Evolutionary conservation across 2,888 invertebrate genomes (phyloP).

Genomic region (Pantelozetes paolii): DNA sequence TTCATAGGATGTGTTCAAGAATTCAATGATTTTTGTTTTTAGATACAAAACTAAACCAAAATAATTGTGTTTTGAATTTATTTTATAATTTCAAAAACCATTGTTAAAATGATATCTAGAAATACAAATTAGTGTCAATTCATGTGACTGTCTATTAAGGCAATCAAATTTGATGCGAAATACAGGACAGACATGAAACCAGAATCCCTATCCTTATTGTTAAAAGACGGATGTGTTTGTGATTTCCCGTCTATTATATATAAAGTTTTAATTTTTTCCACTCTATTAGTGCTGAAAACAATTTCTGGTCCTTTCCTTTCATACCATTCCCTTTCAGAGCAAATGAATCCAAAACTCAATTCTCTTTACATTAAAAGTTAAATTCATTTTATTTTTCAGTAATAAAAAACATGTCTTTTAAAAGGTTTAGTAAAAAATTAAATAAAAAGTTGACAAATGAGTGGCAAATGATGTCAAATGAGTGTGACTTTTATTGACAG

Average conservation of each 20-base stretch:
- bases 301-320: background rate
- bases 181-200: background rate
- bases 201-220: too few species aligned
- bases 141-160: slow-evolving; percentile 7
- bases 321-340: too few species aligned
- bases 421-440: background rate
- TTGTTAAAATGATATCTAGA: too few species aligned
- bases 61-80: too few species aligned
- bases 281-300: background rate
- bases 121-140: too few species aligned
- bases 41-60: too few species aligned
- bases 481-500: slow-evolving; percentile 25
- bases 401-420: background rate
- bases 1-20: too few species aligned
- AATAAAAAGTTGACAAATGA: slow-evolving; percentile 21
- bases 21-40: too few species aligned
- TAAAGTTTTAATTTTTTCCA: background rate
- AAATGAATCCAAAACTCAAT: too few species aligned
- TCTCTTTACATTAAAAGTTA: background rate
- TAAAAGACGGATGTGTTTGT: slow-evolving; percentile 12
- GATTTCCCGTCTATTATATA: slow-evolving; percentile 12
- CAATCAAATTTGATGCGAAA: background rate
- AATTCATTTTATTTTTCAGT: background rate
- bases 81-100: too few species aligned
- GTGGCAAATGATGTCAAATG: slow-evolving; percentile 9